These are phyloP conservation scores for Miichthys miiuy DNA, from an alignment of 2,797 vertebrate species.

Conservation along the genomic window DNA sequence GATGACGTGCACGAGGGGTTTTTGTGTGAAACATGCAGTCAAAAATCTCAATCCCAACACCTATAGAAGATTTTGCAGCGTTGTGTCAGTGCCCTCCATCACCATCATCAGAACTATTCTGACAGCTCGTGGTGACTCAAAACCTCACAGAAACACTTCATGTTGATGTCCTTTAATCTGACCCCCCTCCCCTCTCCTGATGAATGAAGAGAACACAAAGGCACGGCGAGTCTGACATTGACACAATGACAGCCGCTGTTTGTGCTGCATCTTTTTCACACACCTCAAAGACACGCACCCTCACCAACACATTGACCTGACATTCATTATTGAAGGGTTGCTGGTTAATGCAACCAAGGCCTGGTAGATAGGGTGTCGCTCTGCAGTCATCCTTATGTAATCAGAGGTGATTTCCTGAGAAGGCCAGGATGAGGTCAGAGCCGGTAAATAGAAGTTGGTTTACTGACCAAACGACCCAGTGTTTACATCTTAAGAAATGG, in stretches of 20 bases:
- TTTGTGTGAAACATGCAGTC: not conserved
- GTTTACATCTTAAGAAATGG: not conserved
- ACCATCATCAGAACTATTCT: not conserved
- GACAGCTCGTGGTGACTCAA: not conserved
- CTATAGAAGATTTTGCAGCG: not conserved
- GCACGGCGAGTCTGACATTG: constrained; percentile 10
- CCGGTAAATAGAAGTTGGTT: constrained; percentile 39
- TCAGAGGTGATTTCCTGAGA: constrained; percentile 69
- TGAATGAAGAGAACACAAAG: constrained; percentile 21
- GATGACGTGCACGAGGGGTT: not conserved
- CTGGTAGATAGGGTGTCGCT: constrained; percentile 67
- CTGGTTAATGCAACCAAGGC: constrained; percentile 58
- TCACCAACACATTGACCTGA: constrained; percentile 54
- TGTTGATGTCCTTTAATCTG: not conserved
- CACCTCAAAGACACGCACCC: constrained; percentile 54
- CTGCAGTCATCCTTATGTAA: constrained; percentile 67
- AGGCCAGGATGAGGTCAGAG: constrained; percentile 60
- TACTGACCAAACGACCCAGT: not conserved
- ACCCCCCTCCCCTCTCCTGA: not conserved
- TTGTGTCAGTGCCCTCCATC: not conserved
- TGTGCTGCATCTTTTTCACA: constrained; percentile 34
- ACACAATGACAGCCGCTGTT: constrained; percentile 41
- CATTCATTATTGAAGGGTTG: constrained; percentile 78
- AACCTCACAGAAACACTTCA: not conserved
- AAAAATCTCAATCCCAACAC: not conserved